phyloP scores from a whole-genome alignment of 2,888 invertebrate genomes.

The Mimas tiliae region DNA sequence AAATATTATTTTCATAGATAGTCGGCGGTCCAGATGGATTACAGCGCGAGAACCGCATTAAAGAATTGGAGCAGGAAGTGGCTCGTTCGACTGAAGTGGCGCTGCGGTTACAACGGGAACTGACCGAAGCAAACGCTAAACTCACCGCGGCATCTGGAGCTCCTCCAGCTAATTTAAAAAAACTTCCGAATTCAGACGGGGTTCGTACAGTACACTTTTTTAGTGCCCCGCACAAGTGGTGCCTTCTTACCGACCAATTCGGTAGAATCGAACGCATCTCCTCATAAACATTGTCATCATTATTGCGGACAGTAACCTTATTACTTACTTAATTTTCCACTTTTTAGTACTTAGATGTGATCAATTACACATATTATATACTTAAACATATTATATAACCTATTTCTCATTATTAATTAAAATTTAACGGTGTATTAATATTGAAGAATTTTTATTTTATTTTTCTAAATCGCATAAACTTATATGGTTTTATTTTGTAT shows the following conservation, averaged over 20 bases:
- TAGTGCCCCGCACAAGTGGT: no score
- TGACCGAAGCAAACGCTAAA: slow-evolving; percentile 87
- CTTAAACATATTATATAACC: no score
- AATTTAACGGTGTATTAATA: no score
- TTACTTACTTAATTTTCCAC: no score
- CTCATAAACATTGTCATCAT: no score
- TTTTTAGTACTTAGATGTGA: no score
- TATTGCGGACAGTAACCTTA: no score
- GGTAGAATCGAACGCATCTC: no score
- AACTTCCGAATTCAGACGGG: slow-evolving; percentile 85
- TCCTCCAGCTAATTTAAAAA: slow-evolving; percentile 80
- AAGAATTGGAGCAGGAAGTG: slow-evolving; percentile 94
- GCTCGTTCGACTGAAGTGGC: slow-evolving; percentile 91
- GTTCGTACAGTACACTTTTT: slow-evolving; percentile 58
- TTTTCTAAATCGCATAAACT: not conserved
- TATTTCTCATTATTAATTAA: not conserved
- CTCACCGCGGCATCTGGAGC: slow-evolving; percentile 71
- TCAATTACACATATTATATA: no score
- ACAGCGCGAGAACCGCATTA: slow-evolving; percentile 88
- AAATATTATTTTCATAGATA: slow-evolving; percentile 56
- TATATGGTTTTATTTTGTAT: slow-evolving; percentile 9
- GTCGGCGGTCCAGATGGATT: slow-evolving; percentile 85
- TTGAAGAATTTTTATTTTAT: no score
- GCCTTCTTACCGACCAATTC: no score
- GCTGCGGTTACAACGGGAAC: slow-evolving; percentile 87